Conservation (phyloP, 1,140 invertebrate genomes). For the Grapholita molesta region DNA sequence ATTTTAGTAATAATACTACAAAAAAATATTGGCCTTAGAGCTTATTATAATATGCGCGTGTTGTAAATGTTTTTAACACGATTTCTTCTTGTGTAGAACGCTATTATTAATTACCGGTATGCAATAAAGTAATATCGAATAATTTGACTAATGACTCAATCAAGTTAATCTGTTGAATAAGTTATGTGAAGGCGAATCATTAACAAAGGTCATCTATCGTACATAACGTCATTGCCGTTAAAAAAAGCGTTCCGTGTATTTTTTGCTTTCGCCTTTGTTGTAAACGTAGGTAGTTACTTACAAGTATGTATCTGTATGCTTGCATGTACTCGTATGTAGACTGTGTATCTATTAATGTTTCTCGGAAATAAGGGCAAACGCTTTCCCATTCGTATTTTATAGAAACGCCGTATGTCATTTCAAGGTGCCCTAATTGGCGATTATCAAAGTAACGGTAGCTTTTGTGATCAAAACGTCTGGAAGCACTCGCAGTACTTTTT, state of each 20-base stretch:
- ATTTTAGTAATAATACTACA: not conserved
- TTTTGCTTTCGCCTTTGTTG: not conserved
- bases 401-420: slow-evolving; percentile 35
- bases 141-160: slow-evolving; percentile 26
- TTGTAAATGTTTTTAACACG: slow-evolving; percentile 8
- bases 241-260: slow-evolving; percentile 17
- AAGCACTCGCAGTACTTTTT: not conserved
- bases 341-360: too few species aligned
- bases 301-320: too few species aligned
- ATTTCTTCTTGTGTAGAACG: slow-evolving; percentile 10
- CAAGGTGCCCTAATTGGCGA: slow-evolving; percentile 26
- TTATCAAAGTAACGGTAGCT: not conserved
- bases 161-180: slow-evolving; percentile 22
- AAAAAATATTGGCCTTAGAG: slow-evolving; percentile 8
- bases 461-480: not conserved
- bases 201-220: slow-evolving; percentile 21
- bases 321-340: too few species aligned
- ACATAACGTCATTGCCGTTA: slow-evolving; percentile 19
- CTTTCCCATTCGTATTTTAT: slow-evolving; percentile 22
- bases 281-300: not conserved
- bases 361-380: not conserved
- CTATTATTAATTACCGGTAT: slow-evolving; percentile 10
- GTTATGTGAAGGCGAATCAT: slow-evolving; percentile 23
- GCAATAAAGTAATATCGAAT: slow-evolving; percentile 16
- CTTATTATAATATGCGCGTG: not conserved